phyloP scores from a whole-genome alignment of 1,140 invertebrate genomes.

The Pemphigus obesinymphae region DNA sequence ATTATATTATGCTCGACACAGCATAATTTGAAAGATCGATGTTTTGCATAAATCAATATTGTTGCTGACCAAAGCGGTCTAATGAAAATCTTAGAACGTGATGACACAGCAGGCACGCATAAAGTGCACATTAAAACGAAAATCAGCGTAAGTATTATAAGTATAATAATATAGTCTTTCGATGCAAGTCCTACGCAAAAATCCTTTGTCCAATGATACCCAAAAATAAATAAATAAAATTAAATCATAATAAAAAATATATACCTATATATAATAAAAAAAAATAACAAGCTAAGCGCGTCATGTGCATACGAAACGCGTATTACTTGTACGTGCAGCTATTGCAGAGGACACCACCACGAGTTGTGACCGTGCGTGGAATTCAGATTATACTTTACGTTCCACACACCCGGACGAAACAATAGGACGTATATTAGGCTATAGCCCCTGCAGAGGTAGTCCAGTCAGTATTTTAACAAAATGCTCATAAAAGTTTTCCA shows the following conservation, averaged over 20 bases:
- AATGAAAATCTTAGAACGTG: constrained; percentile 13
- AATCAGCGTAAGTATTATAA: not conserved
- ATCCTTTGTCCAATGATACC: not conserved
- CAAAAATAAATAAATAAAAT: not conserved
- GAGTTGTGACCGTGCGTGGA: not conserved
- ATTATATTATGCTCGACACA: not conserved
- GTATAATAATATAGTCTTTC: too few species aligned
- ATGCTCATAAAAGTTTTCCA: too few species aligned
- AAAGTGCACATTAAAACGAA: not conserved
- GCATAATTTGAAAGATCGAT: constrained; percentile 19
- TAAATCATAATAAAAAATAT: too few species aligned
- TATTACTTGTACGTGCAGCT: constrained; percentile 22
- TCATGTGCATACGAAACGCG: not conserved
- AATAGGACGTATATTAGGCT: too few species aligned
- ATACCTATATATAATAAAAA: too few species aligned
- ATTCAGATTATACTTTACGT: not conserved
- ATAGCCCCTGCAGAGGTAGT: too few species aligned
- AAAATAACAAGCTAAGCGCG: not conserved
- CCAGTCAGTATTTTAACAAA: too few species aligned
- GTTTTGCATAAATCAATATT: constrained; percentile 32
- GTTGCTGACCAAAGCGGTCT: constrained; percentile 6
- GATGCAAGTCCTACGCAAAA: constrained; percentile 8
- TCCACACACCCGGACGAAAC: not conserved
- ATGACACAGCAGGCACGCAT: not conserved
- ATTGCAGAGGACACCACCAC: constrained; percentile 4